A percentile compares a stretch with the other conserved stretches of the same genome.
These are phyloP conservation scores for Perccottus glenii DNA, from an alignment of 2,113 vertebrate genomes.

Conservation along the genomic window DNA sequence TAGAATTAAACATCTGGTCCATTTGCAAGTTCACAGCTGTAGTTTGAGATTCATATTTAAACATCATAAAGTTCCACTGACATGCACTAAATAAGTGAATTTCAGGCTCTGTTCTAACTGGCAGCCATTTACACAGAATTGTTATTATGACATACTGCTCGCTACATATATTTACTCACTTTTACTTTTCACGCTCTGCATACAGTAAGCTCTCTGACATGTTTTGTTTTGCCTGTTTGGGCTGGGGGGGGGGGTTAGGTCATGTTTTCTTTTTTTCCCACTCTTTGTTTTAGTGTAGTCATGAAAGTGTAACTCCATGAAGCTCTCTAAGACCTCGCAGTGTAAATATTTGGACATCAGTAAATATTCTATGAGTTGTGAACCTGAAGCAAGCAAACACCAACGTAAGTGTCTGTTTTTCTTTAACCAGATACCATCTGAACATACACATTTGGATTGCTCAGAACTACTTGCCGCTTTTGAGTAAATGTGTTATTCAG, in stretches of 20 bases:
- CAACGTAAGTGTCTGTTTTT: conserved; percentile 62
- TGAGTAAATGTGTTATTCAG: conserved; percentile 20
- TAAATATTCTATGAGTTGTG: conserved; percentile 66
- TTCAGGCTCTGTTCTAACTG: conserved; percentile 12
- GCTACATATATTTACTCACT: conserved; percentile 10
- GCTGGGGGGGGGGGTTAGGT: not conserved
- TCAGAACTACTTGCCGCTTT: conserved; percentile 8
- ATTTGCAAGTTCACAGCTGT: conserved; percentile 27
- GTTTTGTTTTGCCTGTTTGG: conserved; percentile 47
- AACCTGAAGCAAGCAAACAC: conserved; percentile 59
- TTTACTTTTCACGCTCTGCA: not conserved
- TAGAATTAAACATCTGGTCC: conserved; percentile 23
- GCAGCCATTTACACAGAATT: not conserved
- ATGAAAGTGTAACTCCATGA: conserved; percentile 56
- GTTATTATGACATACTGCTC: not conserved
- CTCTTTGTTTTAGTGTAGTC: conserved; percentile 46
- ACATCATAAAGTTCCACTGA: conserved; percentile 19
- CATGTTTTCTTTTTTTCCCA: conserved; percentile 46
- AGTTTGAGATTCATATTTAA: conserved; percentile 17
- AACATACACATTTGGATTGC: conserved; percentile 39
- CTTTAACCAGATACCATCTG: conserved; percentile 66
- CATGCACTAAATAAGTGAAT: not conserved
- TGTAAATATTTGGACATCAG: conserved; percentile 74
- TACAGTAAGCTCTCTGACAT: conserved; percentile 1
- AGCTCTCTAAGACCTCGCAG: conserved; percentile 49